A percentile compares a stretch with the other conserved stretches of the same genome.
Evolutionary conservation across 2,113 vertebrate species (phyloP).

Genomic region (Mormyrus lacerda): DNA sequence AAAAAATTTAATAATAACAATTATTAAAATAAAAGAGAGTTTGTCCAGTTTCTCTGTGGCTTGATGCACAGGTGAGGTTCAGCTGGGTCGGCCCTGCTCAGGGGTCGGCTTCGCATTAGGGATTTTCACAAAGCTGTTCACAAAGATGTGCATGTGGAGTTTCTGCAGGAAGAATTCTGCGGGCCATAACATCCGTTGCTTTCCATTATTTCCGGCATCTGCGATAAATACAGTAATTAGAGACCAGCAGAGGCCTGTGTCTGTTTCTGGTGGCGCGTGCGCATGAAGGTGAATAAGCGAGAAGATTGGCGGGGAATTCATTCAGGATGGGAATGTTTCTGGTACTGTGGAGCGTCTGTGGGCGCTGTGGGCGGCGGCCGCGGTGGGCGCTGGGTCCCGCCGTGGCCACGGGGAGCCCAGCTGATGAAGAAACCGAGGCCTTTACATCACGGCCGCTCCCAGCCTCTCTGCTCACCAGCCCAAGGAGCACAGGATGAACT

Average conservation of each 20-base stretch:
- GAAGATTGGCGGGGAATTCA: conserved; percentile 10
- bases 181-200: conserved; percentile 54
- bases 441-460: conserved; percentile 16
- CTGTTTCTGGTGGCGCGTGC: conserved; percentile 31
- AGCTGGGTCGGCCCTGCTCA: background rate
- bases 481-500: conserved; percentile 23
- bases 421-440: background rate
- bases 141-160: conserved; percentile 45
- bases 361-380: conserved; percentile 10
- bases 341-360: background rate
- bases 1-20: background rate
- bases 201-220: conserved; percentile 55
- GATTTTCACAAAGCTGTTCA: conserved; percentile 48
- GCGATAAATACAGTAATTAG: conserved; percentile 50
- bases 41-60: background rate
- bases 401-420: background rate
- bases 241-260: conserved; percentile 38
- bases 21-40: background rate
- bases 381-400: background rate
- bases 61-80: background rate
- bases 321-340: conserved; percentile 26
- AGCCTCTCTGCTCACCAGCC: background rate
- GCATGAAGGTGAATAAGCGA: background rate
- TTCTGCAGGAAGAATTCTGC: conserved; percentile 36
- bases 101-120: conserved; percentile 42